These are phyloP conservation scores for Apistogramma diplotaenia DNA, from an alignment of 2,113 vertebrate species.

Conservation along the genomic window DNA sequence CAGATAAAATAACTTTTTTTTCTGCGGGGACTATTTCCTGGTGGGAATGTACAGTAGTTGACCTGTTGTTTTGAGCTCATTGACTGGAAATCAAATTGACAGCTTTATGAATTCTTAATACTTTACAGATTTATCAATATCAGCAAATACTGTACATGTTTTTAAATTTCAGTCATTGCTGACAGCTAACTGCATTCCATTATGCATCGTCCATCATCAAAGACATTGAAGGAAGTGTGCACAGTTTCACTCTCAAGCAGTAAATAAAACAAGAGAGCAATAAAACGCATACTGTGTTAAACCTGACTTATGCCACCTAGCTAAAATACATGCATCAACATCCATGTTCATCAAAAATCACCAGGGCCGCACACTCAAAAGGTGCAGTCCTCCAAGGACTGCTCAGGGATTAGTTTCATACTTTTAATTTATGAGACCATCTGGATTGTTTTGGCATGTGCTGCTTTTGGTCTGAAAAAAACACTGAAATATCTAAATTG, in stretches of 20 bases:
- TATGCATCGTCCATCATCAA: background rate
- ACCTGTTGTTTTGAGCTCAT: background rate
- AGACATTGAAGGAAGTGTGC: accelerated
- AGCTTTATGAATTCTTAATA: background rate
- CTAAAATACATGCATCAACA: background rate
- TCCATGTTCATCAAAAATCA: background rate
- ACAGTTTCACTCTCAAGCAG: background rate
- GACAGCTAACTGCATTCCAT: background rate
- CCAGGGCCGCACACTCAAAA: background rate
- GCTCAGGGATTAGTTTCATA: background rate
- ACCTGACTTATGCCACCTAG: background rate
- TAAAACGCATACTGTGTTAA: background rate
- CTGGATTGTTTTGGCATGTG: background rate
- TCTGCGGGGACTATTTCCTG: background rate
- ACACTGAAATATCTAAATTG: background rate
- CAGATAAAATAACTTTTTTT: background rate
- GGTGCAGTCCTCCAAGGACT: background rate
- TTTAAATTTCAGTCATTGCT: background rate
- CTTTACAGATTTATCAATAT: background rate
- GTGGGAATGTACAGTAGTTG: background rate
- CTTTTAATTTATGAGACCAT: background rate
- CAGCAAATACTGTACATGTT: background rate
- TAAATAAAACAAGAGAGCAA: background rate
- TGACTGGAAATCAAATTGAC: background rate
- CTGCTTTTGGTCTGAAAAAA: background rate